Percentiles rank a stretch among this genome's conserved stretches.
Conservation (phyloP, 2,888 invertebrate species). For the Diaperis boleti region DNA sequence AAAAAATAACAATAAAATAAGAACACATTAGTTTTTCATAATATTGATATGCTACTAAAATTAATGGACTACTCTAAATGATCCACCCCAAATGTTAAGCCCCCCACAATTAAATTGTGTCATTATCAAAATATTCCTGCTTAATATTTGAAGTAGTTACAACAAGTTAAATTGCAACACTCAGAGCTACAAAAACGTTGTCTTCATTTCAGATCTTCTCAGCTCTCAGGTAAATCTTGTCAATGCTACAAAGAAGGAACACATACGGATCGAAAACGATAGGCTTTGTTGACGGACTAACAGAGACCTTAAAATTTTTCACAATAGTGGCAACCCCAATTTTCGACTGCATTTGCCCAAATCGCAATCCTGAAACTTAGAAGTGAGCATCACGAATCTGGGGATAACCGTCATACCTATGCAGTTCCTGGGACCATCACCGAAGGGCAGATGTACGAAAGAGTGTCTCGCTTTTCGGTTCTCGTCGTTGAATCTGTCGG, state of each 20-base stretch:
- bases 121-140: too few relatives aligned
- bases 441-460: slow-evolving; percentile 57
- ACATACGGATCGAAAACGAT: slow-evolving; percentile 44
- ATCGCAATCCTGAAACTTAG: slow-evolving; percentile 49
- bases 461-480: slow-evolving; percentile 52
- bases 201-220: slow-evolving; percentile 1
- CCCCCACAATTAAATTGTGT: too few relatives aligned
- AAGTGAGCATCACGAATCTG: too few relatives aligned
- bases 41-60: too few relatives aligned
- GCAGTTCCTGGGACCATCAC: slow-evolving; percentile 54
- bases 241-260: slow-evolving; percentile 45
- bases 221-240: slow-evolving; percentile 46
- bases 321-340: slow-evolving; percentile 50
- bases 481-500: slow-evolving; percentile 48
- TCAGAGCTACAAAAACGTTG: not conserved
- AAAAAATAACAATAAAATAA: too few relatives aligned
- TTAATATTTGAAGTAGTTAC: too few relatives aligned
- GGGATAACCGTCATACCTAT: too few relatives aligned
- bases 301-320: slow-evolving; percentile 47
- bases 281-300: slow-evolving; percentile 45
- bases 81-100: too few relatives aligned
- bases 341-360: slow-evolving; percentile 54
- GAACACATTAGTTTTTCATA: too few relatives aligned
- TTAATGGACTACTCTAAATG: too few relatives aligned
- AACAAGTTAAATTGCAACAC: too few relatives aligned